phyloP scores from a whole-genome alignment of 1,140 invertebrate genomes.

The Manduca sexta region DNA sequence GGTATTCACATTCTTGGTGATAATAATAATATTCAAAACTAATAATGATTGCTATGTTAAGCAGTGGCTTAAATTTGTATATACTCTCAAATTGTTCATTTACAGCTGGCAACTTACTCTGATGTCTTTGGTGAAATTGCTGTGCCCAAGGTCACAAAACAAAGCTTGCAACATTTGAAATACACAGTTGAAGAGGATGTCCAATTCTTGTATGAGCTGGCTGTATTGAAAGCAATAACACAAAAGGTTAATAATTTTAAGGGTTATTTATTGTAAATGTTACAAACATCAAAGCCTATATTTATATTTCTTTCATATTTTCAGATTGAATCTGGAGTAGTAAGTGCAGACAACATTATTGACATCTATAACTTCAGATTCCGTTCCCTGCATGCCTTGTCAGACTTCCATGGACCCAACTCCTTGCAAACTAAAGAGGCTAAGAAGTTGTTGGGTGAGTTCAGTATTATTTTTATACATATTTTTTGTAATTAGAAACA shows the following conservation, averaged over 20 bases:
- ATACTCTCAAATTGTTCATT: conserved; percentile 16
- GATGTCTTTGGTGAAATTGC: conserved; percentile 71
- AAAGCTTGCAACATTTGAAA: conserved; percentile 73
- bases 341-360: conserved; percentile 73
- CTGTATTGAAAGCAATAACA: conserved; percentile 76
- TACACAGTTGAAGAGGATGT: conserved; percentile 76
- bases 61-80: too few species aligned
- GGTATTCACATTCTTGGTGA: too few species aligned
- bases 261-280: conserved; percentile 8
- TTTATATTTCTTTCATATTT: background rate
- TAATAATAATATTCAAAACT: too few species aligned
- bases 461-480: background rate
- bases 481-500: too few species aligned
- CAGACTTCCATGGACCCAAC: conserved; percentile 79
- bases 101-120: conserved; percentile 57
- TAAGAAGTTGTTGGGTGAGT: conserved; percentile 74
- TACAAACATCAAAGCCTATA: conserved; percentile 7
- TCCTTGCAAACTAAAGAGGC: conserved; percentile 80
- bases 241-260: conserved; percentile 63
- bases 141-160: conserved; percentile 57
- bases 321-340: conserved; percentile 64
- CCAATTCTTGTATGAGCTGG: conserved; percentile 78
- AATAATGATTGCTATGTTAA: too few species aligned
- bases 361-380: conserved; percentile 81
- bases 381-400: conserved; percentile 75